phyloP scores from a whole-genome alignment of 2,797 vertebrate genomes.

The Megalops cyprinoides region DNA sequence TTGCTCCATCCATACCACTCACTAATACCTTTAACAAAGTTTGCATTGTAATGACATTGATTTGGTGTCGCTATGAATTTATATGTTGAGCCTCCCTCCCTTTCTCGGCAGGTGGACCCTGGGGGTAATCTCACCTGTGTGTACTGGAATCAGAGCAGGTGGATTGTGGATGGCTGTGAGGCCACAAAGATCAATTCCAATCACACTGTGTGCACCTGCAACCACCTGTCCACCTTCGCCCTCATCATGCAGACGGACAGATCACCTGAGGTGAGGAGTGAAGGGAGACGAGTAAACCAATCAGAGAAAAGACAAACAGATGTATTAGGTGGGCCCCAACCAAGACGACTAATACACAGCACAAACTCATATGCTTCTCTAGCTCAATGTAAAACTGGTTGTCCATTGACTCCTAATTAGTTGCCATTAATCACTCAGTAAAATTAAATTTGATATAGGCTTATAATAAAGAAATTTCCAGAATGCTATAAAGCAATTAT shows the following conservation, averaged over 20 bases:
- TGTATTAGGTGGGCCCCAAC: too few species aligned
- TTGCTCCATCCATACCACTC: not conserved
- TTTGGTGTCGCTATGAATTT: not conserved
- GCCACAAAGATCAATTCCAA: slow-evolving; percentile 23
- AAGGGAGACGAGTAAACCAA: not conserved
- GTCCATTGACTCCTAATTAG: too few species aligned
- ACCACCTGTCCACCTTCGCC: slow-evolving; percentile 45
- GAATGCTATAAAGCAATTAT: too few species aligned
- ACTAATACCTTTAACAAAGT: too few species aligned
- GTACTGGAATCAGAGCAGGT: slow-evolving; percentile 38
- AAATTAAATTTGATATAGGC: too few species aligned
- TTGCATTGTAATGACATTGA: not conserved
- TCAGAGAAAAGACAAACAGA: too few species aligned
- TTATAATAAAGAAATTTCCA: too few species aligned
- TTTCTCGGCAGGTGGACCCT: not conserved
- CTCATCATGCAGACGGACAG: slow-evolving; percentile 38
- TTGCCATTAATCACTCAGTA: too few species aligned
- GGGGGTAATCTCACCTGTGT: slow-evolving; percentile 19
- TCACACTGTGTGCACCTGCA: slow-evolving; percentile 40
- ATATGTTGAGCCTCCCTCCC: not conserved
- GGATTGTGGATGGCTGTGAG: slow-evolving; percentile 40
- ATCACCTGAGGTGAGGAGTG: not conserved
- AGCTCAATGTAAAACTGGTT: too few species aligned
- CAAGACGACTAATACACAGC: too few species aligned
- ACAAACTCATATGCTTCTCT: too few species aligned